Evolutionary conservation across 1,140 invertebrate species (phyloP).

Genomic region (Coptotermes formosanus): DNA sequence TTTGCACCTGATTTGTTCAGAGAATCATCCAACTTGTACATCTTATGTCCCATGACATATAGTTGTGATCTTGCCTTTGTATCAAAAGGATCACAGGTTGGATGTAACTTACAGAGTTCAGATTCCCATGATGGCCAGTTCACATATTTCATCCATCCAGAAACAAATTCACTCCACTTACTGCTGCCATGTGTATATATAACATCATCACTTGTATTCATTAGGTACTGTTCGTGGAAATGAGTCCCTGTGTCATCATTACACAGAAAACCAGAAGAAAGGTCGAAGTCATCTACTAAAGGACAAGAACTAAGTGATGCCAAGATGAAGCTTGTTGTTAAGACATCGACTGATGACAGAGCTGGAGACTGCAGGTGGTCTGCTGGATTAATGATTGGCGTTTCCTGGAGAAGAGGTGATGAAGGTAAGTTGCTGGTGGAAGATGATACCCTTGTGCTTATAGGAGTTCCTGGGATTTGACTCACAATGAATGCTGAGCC

Average conservation of each 20-base stretch:
- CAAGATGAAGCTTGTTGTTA: not conserved
- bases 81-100: not conserved
- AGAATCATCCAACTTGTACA: not conserved
- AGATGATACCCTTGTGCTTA: not conserved
- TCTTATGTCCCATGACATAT: not conserved
- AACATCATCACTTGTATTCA: not conserved
- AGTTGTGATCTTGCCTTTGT: not conserved
- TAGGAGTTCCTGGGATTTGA: conserved; percentile 46
- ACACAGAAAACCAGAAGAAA: not conserved
- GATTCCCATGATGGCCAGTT: not conserved
- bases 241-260: not conserved
- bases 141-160: not conserved
- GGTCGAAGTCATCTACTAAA: not conserved
- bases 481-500: conserved; percentile 66
- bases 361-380: not conserved
- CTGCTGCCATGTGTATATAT: not conserved
- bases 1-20: not conserved
- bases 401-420: not conserved
- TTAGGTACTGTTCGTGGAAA: not conserved
- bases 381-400: not conserved
- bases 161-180: not conserved
- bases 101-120: not conserved
- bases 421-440: not conserved
- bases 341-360: not conserved
- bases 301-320: conserved; percentile 20